These are phyloP conservation scores for Pteruthius melanotis DNA, from an alignment of 2,113 vertebrate genomes.

Conservation along the genomic window DNA sequence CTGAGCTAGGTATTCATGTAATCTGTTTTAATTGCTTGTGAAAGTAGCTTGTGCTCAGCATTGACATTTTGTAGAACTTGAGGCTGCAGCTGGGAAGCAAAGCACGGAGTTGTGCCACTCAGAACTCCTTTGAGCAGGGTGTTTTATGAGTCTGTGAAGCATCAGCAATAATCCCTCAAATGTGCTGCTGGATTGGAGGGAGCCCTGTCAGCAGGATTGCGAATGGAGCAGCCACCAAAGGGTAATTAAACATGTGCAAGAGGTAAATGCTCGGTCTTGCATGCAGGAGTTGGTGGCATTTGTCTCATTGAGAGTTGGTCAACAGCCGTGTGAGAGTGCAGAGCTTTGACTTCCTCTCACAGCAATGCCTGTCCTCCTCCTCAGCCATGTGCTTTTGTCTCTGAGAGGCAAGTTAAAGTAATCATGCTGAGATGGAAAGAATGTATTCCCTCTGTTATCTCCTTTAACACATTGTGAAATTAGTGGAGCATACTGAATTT, in stretches of 20 bases:
- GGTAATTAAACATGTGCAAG: not conserved
- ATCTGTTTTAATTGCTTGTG: conserved; percentile 26
- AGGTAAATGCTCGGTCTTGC: not conserved
- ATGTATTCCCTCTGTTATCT: conserved; percentile 57
- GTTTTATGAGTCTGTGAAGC: not conserved
- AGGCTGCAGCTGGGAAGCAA: not conserved
- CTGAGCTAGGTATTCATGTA: conserved; percentile 27
- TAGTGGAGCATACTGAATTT: conserved; percentile 56
- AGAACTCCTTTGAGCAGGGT: not conserved
- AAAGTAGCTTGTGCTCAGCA: not conserved
- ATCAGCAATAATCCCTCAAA: not conserved
- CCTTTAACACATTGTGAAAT: conserved; percentile 61
- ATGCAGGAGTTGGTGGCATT: not conserved
- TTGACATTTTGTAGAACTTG: not conserved
- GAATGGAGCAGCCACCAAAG: not conserved
- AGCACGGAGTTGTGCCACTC: not conserved
- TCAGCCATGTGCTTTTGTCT: not conserved
- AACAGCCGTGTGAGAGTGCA: not conserved
- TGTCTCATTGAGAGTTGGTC: not conserved
- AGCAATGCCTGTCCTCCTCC: not conserved
- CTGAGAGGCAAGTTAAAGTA: not conserved
- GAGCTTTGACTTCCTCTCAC: not conserved
- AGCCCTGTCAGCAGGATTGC: not conserved
- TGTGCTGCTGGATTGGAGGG: not conserved
- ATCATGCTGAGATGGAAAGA: conserved; percentile 13